Evolutionary conservation across 2,797 vertebrate species (phyloP).

Genomic region (Poeciliopsis presidionis): DNA sequence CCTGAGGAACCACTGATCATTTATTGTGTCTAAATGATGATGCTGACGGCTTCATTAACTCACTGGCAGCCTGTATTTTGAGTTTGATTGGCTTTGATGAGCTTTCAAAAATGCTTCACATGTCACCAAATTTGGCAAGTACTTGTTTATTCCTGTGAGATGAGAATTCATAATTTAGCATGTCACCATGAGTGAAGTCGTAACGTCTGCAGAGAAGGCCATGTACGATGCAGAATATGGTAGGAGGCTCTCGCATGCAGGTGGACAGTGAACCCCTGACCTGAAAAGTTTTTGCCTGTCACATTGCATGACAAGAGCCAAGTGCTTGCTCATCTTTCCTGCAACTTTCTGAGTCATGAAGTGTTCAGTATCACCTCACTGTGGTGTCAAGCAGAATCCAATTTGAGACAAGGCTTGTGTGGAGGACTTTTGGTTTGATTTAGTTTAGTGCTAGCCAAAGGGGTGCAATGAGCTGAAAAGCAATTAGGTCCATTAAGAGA

Average conservation of each 20-base stretch:
- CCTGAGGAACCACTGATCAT: constrained; percentile 15
- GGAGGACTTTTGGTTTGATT: constrained; percentile 63
- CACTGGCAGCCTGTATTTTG: constrained; percentile 7
- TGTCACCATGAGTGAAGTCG: constrained; percentile 8
- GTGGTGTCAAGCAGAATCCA: constrained; percentile 58
- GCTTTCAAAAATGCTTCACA: constrained; percentile 4
- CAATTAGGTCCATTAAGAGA: constrained; percentile 75
- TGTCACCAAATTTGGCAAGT: constrained; percentile 6
- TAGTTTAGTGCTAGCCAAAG: constrained; percentile 60
- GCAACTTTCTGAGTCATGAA: constrained; percentile 57
- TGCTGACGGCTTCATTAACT: constrained; percentile 31
- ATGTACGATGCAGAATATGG: constrained; percentile 22
- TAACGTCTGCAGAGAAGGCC: constrained; percentile 3
- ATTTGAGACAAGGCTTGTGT: constrained; percentile 32
- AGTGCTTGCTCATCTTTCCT: constrained; percentile 47
- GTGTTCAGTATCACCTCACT: constrained; percentile 67
- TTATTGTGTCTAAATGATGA: constrained; percentile 24
- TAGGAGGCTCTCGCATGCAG: constrained; percentile 25
- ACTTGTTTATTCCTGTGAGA: constrained; percentile 10
- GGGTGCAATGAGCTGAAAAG: constrained; percentile 73
- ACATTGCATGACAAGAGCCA: constrained; percentile 18
- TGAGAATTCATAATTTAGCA: constrained; percentile 15
- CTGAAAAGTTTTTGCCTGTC: constrained; percentile 27
- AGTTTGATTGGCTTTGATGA: constrained; percentile 38
- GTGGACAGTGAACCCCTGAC: constrained; percentile 40